Percentiles rank a stretch among this genome's conserved stretches.
Evolutionary conservation across 1,140 invertebrate species (phyloP).

Genomic region (Caenorhabditis latens): DNA sequence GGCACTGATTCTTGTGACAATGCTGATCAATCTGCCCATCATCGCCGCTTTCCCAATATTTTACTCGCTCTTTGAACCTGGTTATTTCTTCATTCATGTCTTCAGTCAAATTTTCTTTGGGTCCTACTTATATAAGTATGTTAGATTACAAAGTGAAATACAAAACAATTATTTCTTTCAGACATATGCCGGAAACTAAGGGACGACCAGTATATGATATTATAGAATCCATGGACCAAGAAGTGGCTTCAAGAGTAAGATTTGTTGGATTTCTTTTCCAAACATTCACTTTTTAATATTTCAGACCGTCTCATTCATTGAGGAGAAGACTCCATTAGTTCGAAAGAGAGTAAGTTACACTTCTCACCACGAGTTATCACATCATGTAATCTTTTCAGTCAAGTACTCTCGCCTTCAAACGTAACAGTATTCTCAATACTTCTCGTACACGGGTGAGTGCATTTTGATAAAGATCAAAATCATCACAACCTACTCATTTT

Average conservation of each 20-base stretch:
- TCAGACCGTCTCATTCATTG: slow-evolving; percentile 13
- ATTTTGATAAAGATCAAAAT: slow-evolving; percentile 12
- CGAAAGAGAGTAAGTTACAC: not conserved
- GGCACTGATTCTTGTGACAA: slow-evolving; percentile 14
- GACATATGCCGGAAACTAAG: slow-evolving; percentile 25
- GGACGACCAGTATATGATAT: slow-evolving; percentile 24
- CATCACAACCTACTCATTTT: not conserved
- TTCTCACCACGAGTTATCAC: not conserved
- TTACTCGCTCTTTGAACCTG: slow-evolving; percentile 35
- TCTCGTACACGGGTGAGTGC: slow-evolving; percentile 27
- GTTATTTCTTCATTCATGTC: not conserved
- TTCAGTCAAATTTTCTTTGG: slow-evolving; percentile 35
- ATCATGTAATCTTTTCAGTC: not conserved
- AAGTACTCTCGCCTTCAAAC: slow-evolving; percentile 8
- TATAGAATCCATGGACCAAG: slow-evolving; percentile 23
- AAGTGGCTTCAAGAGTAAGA: not conserved
- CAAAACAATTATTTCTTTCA: not conserved
- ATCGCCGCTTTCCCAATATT: slow-evolving; percentile 21
- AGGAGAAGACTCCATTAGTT: not conserved
- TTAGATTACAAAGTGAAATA: not conserved
- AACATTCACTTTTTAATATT: not conserved
- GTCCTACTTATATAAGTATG: slow-evolving; percentile 8
- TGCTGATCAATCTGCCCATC: not conserved
- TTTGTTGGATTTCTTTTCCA: too few relatives aligned
- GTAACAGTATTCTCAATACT: slow-evolving; percentile 34